Base-by-base conservation (phyloP, 2,888 invertebrate genomes). In the Scaptomyza tumidula region DNA sequence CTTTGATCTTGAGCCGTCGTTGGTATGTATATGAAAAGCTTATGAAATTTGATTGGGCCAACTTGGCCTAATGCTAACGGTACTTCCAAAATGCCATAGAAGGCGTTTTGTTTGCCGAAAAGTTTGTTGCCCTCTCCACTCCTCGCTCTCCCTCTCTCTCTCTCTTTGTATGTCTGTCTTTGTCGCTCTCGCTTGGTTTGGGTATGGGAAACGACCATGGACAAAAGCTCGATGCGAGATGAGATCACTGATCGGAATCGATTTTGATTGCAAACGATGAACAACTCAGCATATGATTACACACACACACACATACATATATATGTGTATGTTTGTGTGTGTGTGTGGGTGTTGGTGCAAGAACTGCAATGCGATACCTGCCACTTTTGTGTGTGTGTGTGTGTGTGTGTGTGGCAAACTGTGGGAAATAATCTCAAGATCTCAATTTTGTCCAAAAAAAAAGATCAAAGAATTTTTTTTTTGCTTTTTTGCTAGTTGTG, bases 51-150 rank as follows among this genome's bases (percentile, higher is more conserved):
- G 74, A 74, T 74, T 74, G 71, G 62, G 37, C 9, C 29, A 16
- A 11, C 9, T 24, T n/a, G n/a, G 14, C 29, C 16, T 63, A 61
- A 44, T 58, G 49, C 63, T 80, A 81, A 81, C 86, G 86, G 81
- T 86, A 81, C 82, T 81, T 81, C 76, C 85, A 81, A 76, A 79
- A 82, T 78, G 71, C 76, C 78, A 63, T 76, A 80, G 78, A 78
- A 71, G 70, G 65, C 63, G 71, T 63, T 65, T 72, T 68, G 44
- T 68, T 65, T 57, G 75, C 75, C 70, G 10, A 75, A 75, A 75
- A 75, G 74, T 74, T 74, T 74, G 67, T 74, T 74, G 75, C 57
- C 65, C 75, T 39, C 57, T 49, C 56, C 53, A 13, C 39, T 29
- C 19, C 19, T 19, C 19, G 19, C 19, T 19, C 19, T 1, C 19